Conservation (phyloP, 2,797 vertebrate genomes). For the Macroramphosus scolopax region DNA sequence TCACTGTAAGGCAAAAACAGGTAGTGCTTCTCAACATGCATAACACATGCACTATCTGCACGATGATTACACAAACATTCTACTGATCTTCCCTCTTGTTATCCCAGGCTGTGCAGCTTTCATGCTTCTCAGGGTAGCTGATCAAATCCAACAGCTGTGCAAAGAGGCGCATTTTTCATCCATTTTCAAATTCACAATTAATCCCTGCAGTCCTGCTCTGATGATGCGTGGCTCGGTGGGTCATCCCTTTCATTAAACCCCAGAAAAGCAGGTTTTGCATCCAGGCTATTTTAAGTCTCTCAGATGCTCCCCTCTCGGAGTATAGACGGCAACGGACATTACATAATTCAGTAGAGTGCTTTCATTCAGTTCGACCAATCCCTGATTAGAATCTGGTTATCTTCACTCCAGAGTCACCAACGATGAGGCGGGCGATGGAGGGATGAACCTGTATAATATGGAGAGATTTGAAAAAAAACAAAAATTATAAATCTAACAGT, state of each 20-base stretch:
- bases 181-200: constrained; percentile 65
- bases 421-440: constrained; percentile 78
- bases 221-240: constrained; percentile 59
- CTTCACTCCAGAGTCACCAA: constrained; percentile 77
- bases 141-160: constrained; percentile 72
- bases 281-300: constrained; percentile 58
- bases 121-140: constrained; percentile 62
- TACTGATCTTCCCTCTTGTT: constrained; percentile 58
- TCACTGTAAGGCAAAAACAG: constrained; percentile 74
- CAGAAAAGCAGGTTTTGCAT: constrained; percentile 65
- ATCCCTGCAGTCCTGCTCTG: constrained; percentile 62
- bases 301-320: constrained; percentile 18
- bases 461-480: constrained; percentile 18
- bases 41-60: constrained; percentile 72
- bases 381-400: constrained; percentile 80
- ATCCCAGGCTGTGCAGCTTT: constrained; percentile 62
- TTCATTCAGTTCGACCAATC: constrained; percentile 42
- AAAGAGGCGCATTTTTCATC: constrained; percentile 69
- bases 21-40: constrained; percentile 72
- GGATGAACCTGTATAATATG: constrained; percentile 76
- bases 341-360: constrained; percentile 61
- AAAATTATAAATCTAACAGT: not conserved
- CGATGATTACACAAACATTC: constrained; percentile 55
- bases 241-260: constrained; percentile 74
- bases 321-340: constrained; percentile 54